Evolutionary conservation across 2,797 vertebrate genomes (phyloP), one percentile per base, ranked within the genome.

Genomic region (Tachyglossus aculeatus): DNA sequence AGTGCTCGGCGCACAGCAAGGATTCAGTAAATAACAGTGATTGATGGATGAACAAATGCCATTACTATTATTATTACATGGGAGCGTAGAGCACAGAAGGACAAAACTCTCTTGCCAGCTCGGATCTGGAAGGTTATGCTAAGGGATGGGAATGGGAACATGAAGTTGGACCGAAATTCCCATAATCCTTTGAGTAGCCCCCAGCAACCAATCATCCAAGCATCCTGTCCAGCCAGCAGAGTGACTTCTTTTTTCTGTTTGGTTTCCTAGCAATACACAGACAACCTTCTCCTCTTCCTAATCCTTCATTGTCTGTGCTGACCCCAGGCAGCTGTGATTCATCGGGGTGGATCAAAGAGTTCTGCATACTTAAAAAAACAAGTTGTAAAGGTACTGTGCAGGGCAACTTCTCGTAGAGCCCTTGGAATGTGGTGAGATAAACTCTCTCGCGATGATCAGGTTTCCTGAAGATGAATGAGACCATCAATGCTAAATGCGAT

Each of bases 241-340:
- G 10, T 19, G 60, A 60, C 43, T 22, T 60, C 39, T 0, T 31
- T 6, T 19, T 53, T 19, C 11, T 4, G 7, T 18, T 39, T 38
- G 58, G 36, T 18, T 64, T 72, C 84, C 66, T 56, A n/a, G 22
- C 67, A 29, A 50, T 22, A 34, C 8, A 0, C 39, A 11, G 9
- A 1, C 33, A 15, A 32, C 57, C 77, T 18, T 21, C 39, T 29
- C 55, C 29, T 57, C 31, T 84, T 60, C 51, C 47, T 43, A 9
- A 68, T 25, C 22, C 1, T 65, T 41, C 29, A 34, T 37, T 58
- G 11, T 29, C 61, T 73, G 3, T 55, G 22, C 32, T 54, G 57
- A 79, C 41, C 29, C 34, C 40, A 50, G 41, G 71, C 54, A 38
- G 63, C 21, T 56, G 31, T 37, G 37, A 27, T 80, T 78, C 45